phyloP scores from a whole-genome alignment of 2,888 invertebrate species.

The Thymelicus sylvestris region DNA sequence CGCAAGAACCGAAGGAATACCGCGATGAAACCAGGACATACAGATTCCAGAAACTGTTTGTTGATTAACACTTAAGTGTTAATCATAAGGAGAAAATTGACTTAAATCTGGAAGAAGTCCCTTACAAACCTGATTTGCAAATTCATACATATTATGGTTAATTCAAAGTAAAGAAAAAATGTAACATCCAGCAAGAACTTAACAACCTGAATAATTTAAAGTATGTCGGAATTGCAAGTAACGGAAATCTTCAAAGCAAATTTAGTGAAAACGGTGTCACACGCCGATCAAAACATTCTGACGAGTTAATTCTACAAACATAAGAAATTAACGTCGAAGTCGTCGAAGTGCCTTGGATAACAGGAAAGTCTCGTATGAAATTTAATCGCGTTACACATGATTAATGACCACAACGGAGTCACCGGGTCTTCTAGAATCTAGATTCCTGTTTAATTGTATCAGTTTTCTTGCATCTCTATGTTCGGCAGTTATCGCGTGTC shows the following conservation, averaged over 20 bases:
- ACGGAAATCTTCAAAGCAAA: neutral
- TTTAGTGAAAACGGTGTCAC: neutral
- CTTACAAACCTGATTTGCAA: too few relatives aligned
- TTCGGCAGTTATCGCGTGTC: conserved; percentile 49
- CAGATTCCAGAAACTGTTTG: too few relatives aligned
- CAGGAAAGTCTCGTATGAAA: conserved; percentile 48
- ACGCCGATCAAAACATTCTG: neutral
- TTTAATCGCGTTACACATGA: conserved; percentile 58
- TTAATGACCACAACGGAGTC: conserved; percentile 68
- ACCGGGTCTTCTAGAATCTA: conserved; percentile 71
- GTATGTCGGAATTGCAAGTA: neutral
- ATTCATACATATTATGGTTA: too few relatives aligned
- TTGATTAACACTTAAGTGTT: too few relatives aligned
- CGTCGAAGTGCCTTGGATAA: conserved; percentile 17
- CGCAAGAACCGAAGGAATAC: too few relatives aligned
- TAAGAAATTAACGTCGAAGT: conserved; percentile 8
- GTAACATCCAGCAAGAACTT: too few relatives aligned
- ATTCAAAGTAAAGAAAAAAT: too few relatives aligned
- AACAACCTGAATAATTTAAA: neutral
- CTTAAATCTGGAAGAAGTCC: too few relatives aligned
- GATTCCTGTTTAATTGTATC: conserved; percentile 72
- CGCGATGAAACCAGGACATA: too few relatives aligned
- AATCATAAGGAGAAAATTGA: too few relatives aligned
- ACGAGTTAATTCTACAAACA: neutral
- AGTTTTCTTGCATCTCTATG: conserved; percentile 62